Percentiles rank a stretch among this genome's conserved stretches.
phyloP scores from a whole-genome alignment of 2,888 invertebrate species.

The Mycogona germanica region DNA sequence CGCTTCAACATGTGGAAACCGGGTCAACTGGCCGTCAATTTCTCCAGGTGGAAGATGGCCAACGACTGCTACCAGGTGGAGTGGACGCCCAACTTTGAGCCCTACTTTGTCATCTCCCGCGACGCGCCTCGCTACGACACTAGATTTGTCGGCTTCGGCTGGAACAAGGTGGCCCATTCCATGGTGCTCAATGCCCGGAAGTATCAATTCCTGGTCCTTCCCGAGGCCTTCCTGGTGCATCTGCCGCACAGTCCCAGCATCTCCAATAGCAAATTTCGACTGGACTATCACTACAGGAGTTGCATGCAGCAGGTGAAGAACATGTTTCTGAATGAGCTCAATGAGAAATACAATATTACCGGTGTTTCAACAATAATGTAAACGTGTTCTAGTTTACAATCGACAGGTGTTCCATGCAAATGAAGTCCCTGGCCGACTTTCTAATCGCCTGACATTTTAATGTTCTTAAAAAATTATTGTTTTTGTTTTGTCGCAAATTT shows the following conservation, averaged over 20 bases:
- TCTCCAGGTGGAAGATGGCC: constrained; percentile 35
- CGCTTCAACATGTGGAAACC: constrained; percentile 37
- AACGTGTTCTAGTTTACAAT: too few species aligned
- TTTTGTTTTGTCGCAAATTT: too few species aligned
- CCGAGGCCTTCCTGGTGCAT: constrained; percentile 38
- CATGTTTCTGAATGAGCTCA: too few species aligned
- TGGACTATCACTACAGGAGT: constrained; percentile 33
- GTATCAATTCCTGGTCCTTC: constrained; percentile 37
- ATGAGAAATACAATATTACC: too few species aligned
- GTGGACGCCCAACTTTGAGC: constrained; percentile 38
- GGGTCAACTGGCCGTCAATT: constrained; percentile 37
- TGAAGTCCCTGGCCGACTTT: too few species aligned
- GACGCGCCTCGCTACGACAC: constrained; percentile 33
- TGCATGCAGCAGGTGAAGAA: too few species aligned
- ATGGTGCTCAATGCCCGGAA: constrained; percentile 36
- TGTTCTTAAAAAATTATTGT: too few species aligned
- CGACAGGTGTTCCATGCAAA: too few species aligned
- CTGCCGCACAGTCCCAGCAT: constrained; percentile 38
- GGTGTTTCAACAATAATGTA: too few species aligned
- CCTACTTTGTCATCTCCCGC: constrained; percentile 34
- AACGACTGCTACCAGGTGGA: constrained; percentile 33
- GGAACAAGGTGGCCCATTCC: constrained; percentile 38
- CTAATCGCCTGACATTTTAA: too few species aligned
- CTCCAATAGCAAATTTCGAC: constrained; percentile 36
- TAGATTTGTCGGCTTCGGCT: constrained; percentile 39